These are phyloP conservation scores for Nomada fabriciana DNA, from an alignment of 2,888 invertebrate species.

Conservation along the genomic window DNA sequence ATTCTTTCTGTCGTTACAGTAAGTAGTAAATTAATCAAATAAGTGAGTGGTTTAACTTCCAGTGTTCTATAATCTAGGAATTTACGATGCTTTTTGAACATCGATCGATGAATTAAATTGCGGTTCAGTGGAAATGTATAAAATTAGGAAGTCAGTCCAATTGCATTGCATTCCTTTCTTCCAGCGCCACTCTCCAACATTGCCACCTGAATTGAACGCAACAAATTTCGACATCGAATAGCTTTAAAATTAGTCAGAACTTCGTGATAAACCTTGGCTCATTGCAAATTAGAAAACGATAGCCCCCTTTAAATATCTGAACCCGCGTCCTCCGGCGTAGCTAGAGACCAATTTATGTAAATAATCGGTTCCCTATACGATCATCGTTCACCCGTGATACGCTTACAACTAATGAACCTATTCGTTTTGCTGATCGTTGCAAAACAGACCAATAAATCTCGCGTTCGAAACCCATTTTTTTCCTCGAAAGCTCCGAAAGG, in stretches of 20 bases:
- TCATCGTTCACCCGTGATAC: conserved; percentile 3
- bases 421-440: not conserved
- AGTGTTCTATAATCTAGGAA: too few species aligned
- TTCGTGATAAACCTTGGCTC: not conserved
- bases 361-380: conserved; percentile 7
- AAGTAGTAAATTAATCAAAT: too few species aligned
- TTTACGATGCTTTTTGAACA: too few species aligned
- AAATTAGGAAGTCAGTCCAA: too few species aligned
- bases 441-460: not conserved
- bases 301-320: conserved; percentile 39
- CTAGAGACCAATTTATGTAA: conserved; percentile 27
- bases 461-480: not conserved
- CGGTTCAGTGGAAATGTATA: too few species aligned
- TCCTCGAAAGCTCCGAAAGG: not conserved
- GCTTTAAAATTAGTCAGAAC: not conserved
- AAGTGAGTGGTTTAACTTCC: too few species aligned
- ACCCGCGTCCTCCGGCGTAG: not conserved
- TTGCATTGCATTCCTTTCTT: too few species aligned
- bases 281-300: conserved; percentile 12
- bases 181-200: too few species aligned
- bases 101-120: too few species aligned
- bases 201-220: too few species aligned
- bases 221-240: not conserved
- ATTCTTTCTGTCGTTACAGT: too few species aligned
- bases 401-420: not conserved